Evolutionary conservation across 2,888 invertebrate genomes (phyloP).

Genomic region (Heterodera filipjevi): DNA sequence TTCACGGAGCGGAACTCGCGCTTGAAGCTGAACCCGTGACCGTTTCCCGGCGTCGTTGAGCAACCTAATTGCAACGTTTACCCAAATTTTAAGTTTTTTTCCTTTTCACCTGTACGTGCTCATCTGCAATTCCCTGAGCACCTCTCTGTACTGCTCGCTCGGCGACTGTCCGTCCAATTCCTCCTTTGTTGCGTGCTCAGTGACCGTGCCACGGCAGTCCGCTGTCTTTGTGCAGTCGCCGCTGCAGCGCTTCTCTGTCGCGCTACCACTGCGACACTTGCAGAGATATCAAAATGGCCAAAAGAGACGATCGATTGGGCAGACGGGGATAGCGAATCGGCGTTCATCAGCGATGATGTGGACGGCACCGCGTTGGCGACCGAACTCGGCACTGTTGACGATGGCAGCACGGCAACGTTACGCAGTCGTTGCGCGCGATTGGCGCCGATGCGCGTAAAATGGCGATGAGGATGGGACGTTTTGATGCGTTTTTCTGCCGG

Average conservation of each 20-base stretch:
- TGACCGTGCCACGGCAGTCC: constrained; percentile 15
- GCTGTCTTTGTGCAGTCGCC: constrained; percentile 2
- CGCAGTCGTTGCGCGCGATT: constrained; percentile 3
- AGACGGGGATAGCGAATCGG: not conserved
- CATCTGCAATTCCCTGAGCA: constrained; percentile 39
- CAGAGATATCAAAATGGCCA: not conserved
- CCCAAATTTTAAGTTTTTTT: not conserved
- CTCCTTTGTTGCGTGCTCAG: constrained; percentile 11
- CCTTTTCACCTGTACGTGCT: constrained; percentile 34
- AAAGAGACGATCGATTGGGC: not conserved
- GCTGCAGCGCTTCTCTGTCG: constrained; percentile 11
- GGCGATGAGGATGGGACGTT: constrained; percentile 38
- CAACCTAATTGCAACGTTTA: constrained; percentile 31
- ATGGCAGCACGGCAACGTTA: not conserved
- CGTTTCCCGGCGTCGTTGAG: constrained; percentile 43
- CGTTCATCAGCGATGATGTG: not conserved
- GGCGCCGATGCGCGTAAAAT: constrained; percentile 3
- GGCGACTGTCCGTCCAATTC: constrained; percentile 19
- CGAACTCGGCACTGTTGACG: not conserved
- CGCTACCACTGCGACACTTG: not conserved
- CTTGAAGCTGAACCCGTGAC: constrained; percentile 53
- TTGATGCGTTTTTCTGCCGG: constrained; percentile 58
- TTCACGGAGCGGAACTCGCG: constrained; percentile 63
- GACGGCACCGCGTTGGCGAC: constrained; percentile 4
- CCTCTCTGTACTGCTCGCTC: constrained; percentile 34